phyloP scores from a whole-genome alignment of 2,113 vertebrate species.

The Bos indicus region DNA sequence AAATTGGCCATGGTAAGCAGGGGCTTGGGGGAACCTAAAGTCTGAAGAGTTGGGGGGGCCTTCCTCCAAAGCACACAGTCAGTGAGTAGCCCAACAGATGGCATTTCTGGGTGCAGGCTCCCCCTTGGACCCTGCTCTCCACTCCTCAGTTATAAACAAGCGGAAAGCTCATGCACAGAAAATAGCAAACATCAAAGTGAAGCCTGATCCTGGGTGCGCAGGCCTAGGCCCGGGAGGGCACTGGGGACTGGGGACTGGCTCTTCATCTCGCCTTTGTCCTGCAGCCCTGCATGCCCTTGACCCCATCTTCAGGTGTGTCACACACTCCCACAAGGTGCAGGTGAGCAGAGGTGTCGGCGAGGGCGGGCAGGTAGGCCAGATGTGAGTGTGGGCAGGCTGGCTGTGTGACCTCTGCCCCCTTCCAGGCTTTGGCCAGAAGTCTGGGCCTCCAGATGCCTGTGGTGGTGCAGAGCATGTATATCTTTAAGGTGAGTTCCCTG shows the following conservation, averaged over 20 bases:
- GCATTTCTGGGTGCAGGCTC: neutral
- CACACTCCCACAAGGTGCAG: constrained; percentile 91
- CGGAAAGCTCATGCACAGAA: neutral
- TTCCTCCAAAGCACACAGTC: neutral
- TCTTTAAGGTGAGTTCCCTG: constrained; percentile 91
- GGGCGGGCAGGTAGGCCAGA: neutral
- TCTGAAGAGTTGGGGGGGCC: neutral
- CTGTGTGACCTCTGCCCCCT: neutral
- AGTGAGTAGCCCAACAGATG: neutral
- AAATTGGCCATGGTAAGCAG: constrained; percentile 93
- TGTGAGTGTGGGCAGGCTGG: neutral
- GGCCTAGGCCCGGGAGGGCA: neutral
- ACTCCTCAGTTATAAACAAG: neutral
- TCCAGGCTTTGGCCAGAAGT: constrained; percentile 86
- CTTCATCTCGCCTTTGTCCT: neutral
- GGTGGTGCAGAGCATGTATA: constrained; percentile 98
- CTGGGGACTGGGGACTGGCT: neutral
- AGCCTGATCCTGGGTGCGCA: neutral
- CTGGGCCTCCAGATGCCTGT: constrained; percentile 87
- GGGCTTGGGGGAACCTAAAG: neutral
- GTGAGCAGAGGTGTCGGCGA: constrained; percentile 75
- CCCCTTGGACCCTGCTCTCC: neutral
- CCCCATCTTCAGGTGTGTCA: constrained; percentile 87
- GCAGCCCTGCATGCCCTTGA: constrained; percentile 91
- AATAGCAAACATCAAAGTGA: too few relatives aligned